A percentile compares a stretch with the other conserved stretches of the same genome.
These are phyloP conservation scores for Carlito syrichta DNA, from an alignment of 2,113 vertebrate species.

Conservation along the genomic window DNA sequence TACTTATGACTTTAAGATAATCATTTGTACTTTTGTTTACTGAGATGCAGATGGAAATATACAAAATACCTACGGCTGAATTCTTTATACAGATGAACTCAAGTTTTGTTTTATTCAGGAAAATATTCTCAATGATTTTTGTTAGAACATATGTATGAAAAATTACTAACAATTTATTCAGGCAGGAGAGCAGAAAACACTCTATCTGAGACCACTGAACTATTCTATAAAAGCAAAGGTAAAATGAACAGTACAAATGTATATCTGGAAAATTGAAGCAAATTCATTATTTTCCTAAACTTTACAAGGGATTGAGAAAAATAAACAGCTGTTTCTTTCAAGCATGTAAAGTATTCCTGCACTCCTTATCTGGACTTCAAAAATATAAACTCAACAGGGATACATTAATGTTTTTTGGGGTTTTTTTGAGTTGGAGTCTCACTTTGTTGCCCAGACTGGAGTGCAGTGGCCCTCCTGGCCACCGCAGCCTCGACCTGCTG, in stretches of 20 bases:
- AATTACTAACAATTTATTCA: not conserved
- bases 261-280: not conserved
- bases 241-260: not conserved
- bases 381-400: not conserved
- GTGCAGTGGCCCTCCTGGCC: too few relatives aligned
- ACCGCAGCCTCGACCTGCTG: too few relatives aligned
- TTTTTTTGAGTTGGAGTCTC: too few relatives aligned
- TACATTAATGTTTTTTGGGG: not conserved
- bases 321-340: not conserved
- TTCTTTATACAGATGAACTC: not conserved
- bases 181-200: not conserved
- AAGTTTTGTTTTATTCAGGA: not conserved
- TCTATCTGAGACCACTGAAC: rapidly evolving
- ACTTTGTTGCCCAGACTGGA: too few relatives aligned
- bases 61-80: not conserved
- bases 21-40: not conserved
- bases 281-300: not conserved
- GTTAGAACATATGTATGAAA: not conserved
- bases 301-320: not conserved
- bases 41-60: not conserved
- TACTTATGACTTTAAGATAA: not conserved
- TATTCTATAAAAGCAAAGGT: not conserved
- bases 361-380: not conserved
- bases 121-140: not conserved
- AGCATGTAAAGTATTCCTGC: not conserved